Evolutionary conservation across 2,113 vertebrate species (phyloP).

Genomic region (Zootoca vivipara): DNA sequence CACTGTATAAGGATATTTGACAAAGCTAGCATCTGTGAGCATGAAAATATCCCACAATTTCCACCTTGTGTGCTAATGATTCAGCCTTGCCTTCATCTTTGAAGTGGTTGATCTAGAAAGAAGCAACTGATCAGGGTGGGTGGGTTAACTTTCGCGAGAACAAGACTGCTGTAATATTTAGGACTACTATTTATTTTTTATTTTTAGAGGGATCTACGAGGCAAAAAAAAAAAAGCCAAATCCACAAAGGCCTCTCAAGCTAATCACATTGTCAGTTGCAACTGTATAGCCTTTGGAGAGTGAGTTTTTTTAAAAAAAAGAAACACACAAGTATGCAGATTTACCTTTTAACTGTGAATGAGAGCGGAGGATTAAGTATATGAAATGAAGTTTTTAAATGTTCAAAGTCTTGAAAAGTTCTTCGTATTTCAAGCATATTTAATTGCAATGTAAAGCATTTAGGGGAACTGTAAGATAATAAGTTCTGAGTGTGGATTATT

Average conservation of each 20-base stretch:
- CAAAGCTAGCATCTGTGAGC: not conserved
- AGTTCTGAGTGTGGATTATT: slow-evolving; percentile 14
- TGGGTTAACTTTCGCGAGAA: slow-evolving; percentile 5
- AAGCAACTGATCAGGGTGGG: not conserved
- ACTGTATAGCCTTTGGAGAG: slow-evolving; percentile 13
- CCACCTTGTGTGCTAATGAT: not conserved
- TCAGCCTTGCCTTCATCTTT: not conserved
- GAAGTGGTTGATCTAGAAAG: slow-evolving; percentile 16
- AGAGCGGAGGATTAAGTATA: not conserved
- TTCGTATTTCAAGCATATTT: slow-evolving; percentile 41
- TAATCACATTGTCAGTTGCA: slow-evolving; percentile 34
- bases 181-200: slow-evolving; percentile 16
- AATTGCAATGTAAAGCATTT: not conserved
- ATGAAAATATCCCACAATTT: not conserved
- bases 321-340: not conserved
- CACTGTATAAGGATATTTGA: not conserved
- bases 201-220: not conserved
- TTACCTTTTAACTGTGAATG: slow-evolving; percentile 33
- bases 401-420: slow-evolving; percentile 13
- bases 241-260: slow-evolving; percentile 19
- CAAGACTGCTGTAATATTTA: not conserved
- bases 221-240: slow-evolving; percentile 6
- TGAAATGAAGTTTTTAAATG: not conserved
- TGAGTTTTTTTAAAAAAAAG: not conserved
- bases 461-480: slow-evolving; percentile 13